phyloP scores from a whole-genome alignment of 2,888 invertebrate species.

The Saturnia japonica region DNA sequence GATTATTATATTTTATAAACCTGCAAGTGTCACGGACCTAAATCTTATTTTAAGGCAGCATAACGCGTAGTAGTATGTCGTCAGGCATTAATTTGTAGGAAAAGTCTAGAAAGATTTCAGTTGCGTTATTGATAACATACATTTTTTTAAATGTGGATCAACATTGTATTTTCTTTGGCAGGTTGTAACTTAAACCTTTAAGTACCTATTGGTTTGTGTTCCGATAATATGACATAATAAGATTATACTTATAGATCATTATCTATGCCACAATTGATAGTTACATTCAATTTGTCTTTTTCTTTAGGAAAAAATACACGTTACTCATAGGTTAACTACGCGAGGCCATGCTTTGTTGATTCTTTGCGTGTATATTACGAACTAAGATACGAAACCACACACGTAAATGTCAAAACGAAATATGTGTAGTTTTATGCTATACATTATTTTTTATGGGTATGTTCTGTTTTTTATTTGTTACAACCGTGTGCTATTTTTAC shows the following conservation, averaged over 20 bases:
- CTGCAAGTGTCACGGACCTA: too few relatives aligned
- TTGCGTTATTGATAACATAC: too few relatives aligned
- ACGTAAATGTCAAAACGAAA: slow-evolving; percentile 3
- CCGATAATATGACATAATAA: background rate
- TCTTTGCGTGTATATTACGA: slow-evolving; percentile 43
- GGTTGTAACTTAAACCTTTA: background rate
- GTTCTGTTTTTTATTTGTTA: background rate
- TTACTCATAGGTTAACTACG: slow-evolving; percentile 76
- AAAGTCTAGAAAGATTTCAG: background rate
- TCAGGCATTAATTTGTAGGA: too few relatives aligned
- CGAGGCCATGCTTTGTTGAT: slow-evolving; percentile 51
- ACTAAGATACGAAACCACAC: slow-evolving; percentile 20
- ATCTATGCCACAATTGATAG: slow-evolving; percentile 9
- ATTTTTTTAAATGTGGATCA: background rate
- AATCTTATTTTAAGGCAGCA: too few relatives aligned
- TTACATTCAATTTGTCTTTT: slow-evolving; percentile 4
- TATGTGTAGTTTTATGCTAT: background rate
- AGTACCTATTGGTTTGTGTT: background rate
- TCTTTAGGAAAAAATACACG: slow-evolving; percentile 46
- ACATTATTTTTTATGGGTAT: background rate
- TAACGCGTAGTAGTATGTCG: too few relatives aligned
- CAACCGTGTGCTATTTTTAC: background rate
- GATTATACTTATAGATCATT: background rate
- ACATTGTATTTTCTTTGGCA: background rate
- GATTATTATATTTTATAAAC: too few relatives aligned